Percentiles rank a stretch among this genome's conserved stretches.
phyloP scores from a whole-genome alignment of 2,113 vertebrate species.

The Saguinus imperator region DNA sequence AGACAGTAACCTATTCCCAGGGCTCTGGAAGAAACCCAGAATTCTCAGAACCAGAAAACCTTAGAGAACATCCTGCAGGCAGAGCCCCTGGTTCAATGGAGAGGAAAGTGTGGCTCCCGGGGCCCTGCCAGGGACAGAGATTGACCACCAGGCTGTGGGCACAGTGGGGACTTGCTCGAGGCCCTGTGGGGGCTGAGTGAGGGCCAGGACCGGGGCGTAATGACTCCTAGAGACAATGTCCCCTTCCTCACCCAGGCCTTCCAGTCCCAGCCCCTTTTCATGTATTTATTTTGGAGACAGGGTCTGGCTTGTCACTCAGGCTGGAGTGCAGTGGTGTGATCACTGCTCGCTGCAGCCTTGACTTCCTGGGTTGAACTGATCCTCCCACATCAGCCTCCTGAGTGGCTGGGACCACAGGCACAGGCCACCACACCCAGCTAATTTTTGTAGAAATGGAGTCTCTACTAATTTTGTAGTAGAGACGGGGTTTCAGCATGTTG shows the following conservation, averaged over 20 bases:
- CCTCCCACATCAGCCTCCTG: no score
- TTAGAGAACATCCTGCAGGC: neutral
- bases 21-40: neutral
- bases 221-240: neutral
- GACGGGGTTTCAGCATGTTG: no score
- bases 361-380: no score
- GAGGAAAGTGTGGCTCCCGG: neutral
- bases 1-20: neutral
- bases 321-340: no score
- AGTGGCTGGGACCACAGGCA: no score
- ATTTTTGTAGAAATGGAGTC: no score
- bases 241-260: neutral
- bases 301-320: no score
- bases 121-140: accelerated
- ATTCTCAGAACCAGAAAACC: neutral
- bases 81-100: neutral
- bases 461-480: no score
- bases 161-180: neutral
- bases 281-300: no score
- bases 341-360: no score
- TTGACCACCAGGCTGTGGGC: neutral
- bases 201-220: neutral
- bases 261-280: neutral
- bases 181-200: neutral
- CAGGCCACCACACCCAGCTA: no score